A percentile compares a stretch with the other conserved stretches of the same genome.
These are phyloP conservation scores for Ceramica pisi DNA, from an alignment of 2,888 invertebrate species.

Conservation along the genomic window DNA sequence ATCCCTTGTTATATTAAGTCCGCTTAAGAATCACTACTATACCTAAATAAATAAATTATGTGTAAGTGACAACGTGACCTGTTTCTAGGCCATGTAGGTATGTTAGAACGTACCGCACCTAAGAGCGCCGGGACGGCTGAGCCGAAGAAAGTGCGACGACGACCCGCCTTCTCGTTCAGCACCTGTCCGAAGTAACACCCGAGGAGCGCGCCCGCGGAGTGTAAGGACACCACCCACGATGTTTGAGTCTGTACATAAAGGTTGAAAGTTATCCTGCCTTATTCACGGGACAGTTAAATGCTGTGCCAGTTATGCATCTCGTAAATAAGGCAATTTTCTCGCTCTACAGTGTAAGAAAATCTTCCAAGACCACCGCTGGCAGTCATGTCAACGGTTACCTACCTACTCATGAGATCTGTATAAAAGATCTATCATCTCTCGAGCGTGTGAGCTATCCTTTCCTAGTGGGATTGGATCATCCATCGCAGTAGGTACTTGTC, in stretches of 20 bases:
- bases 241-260: constrained; percentile 81
- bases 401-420: constrained; percentile 2
- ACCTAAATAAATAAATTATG: background rate
- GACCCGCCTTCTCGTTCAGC: constrained; percentile 90
- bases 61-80: background rate
- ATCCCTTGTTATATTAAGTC: too few relatives aligned
- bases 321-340: too few relatives aligned
- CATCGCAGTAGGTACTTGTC: background rate
- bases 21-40: too few relatives aligned
- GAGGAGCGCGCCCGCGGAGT: constrained; percentile 89
- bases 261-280: background rate
- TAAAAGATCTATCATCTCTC: background rate
- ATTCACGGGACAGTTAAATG: background rate
- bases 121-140: constrained; percentile 88
- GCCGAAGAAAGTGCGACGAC: constrained; percentile 88
- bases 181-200: constrained; percentile 90
- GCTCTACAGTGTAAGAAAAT: background rate
- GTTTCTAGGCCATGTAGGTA: background rate
- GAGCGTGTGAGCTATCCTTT: background rate
- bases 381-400: background rate
- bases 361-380: background rate
- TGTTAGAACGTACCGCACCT: constrained; percentile 88
- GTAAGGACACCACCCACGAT: constrained; percentile 91
- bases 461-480: background rate
- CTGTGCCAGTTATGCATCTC: background rate